Conservation (phyloP, 2,113 vertebrate genomes). For the Dendropsophus ebraccatus region DNA sequence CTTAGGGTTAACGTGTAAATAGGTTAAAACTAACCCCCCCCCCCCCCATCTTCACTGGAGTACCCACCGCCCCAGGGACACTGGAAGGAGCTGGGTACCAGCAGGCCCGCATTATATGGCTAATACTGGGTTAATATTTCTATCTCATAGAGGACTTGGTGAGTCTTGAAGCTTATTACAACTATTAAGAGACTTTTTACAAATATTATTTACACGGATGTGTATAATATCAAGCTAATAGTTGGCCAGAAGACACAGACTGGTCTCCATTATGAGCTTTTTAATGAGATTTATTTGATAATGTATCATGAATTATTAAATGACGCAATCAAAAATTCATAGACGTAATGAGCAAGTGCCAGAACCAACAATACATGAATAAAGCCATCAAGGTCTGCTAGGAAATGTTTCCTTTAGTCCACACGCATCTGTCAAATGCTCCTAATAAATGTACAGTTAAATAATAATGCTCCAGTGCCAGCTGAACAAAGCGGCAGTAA, state of each 20-base stretch:
- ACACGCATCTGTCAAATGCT: background rate
- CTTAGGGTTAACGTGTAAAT: too few species aligned
- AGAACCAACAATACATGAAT: background rate
- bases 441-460: background rate
- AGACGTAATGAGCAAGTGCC: background rate
- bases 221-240: background rate
- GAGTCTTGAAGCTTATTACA: background rate
- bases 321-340: background rate
- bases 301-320: background rate
- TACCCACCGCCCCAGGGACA: too few species aligned
- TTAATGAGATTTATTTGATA: constrained; percentile 20
- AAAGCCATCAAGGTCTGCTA: background rate
- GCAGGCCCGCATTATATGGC: too few species aligned
- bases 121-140: background rate
- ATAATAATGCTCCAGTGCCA: background rate
- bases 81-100: too few species aligned
- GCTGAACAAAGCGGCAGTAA: background rate
- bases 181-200: background rate
- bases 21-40: too few species aligned
- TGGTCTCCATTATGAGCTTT: background rate
- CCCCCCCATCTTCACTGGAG: too few species aligned
- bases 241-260: background rate
- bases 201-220: background rate
- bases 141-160: background rate
- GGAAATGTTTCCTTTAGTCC: background rate